phyloP scores from a whole-genome alignment of 2,797 vertebrate genomes.

The Lateolabrax maculatus region DNA sequence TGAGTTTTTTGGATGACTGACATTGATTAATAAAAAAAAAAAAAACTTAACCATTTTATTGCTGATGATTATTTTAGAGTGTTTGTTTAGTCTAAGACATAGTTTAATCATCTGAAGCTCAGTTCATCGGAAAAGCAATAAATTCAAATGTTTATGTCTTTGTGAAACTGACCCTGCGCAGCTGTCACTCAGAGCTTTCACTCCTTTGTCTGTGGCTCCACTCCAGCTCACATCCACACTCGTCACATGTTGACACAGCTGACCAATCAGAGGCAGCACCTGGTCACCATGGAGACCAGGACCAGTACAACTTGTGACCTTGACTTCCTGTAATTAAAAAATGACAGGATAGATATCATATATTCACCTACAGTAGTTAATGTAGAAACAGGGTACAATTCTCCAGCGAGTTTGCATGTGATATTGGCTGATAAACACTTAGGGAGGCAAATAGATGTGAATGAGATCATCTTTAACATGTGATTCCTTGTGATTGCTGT shows the following conservation, averaged over 20 bases:
- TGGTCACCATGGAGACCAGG: slow-evolving; percentile 71
- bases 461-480: background rate
- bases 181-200: slow-evolving; percentile 67
- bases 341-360: background rate
- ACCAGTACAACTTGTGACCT: slow-evolving; percentile 75
- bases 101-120: background rate
- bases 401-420: background rate
- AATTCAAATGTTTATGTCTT: background rate
- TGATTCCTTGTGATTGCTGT: background rate
- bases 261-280: slow-evolving; percentile 66
- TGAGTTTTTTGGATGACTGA: background rate
- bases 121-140: background rate
- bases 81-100: background rate
- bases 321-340: slow-evolving; percentile 68
- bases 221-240: slow-evolving; percentile 78
- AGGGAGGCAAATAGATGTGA: too few species aligned
- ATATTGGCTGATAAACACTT: background rate
- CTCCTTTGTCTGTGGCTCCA: slow-evolving; percentile 72
- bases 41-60: background rate
- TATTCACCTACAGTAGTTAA: background rate
- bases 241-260: slow-evolving; percentile 66
- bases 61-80: background rate
- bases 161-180: slow-evolving; percentile 58
- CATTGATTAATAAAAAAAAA: slow-evolving; percentile 1
- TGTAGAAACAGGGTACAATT: background rate